A percentile compares a stretch with the other conserved stretches of the same genome.
phyloP scores from a whole-genome alignment of 2,797 vertebrate genomes.

The Pangasius mekongensis region DNA sequence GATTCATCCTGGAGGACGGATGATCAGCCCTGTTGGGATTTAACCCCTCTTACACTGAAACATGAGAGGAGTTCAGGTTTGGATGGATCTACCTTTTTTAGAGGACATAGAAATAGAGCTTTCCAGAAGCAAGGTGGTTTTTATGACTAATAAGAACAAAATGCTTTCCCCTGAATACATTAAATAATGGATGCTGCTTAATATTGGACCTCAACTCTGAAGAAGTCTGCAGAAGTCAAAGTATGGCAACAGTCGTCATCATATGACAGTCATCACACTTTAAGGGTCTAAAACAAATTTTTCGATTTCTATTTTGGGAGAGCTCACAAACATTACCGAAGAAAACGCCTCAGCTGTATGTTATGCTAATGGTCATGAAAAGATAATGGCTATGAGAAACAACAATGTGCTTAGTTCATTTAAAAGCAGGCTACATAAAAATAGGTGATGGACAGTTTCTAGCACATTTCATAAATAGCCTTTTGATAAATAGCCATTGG shows the following conservation, averaged over 20 bases:
- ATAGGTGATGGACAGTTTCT: not conserved
- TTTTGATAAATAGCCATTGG: not conserved
- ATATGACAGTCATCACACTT: not conserved
- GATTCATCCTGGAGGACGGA: conserved; percentile 22
- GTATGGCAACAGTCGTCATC: not conserved
- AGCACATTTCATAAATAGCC: not conserved
- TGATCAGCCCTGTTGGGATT: conserved; percentile 13
- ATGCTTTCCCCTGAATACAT: not conserved
- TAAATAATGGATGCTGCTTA: not conserved
- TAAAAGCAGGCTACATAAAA: not conserved
- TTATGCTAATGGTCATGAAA: not conserved
- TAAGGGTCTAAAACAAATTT: not conserved
- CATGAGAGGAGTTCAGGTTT: conserved; percentile 10
- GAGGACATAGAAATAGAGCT: conserved; percentile 19
- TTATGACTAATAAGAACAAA: conserved; percentile 2
- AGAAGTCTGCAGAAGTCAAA: not conserved
- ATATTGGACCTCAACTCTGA: not conserved
- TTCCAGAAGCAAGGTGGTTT: conserved; percentile 21
- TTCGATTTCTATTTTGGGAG: not conserved
- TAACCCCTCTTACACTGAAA: conserved; percentile 24
- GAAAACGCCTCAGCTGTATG: not conserved
- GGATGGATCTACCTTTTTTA: conserved; percentile 42
- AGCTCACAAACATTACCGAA: not conserved
- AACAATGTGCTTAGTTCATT: not conserved
- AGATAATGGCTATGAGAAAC: not conserved